Evolutionary conservation across 2,113 vertebrate genomes (phyloP).

Genomic region (Corythornis vintsioides): DNA sequence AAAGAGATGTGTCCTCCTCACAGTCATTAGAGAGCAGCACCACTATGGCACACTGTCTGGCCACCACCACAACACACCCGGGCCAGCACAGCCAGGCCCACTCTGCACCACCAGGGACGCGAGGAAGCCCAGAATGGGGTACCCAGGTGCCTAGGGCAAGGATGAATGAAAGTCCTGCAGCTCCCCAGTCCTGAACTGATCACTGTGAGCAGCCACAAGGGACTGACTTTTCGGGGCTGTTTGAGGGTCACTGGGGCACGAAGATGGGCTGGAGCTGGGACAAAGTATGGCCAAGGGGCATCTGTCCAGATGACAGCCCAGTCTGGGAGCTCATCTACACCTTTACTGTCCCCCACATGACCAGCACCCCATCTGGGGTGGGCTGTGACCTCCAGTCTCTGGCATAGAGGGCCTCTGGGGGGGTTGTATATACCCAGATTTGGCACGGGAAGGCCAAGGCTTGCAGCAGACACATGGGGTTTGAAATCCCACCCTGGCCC

Average conservation of each 20-base stretch:
- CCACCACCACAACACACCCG: rapidly evolving
- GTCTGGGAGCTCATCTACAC: neutral
- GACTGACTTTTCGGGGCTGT: neutral
- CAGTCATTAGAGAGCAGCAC: conserved; percentile 36
- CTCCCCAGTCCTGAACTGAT: neutral
- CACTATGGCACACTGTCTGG: neutral
- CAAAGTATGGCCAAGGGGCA: neutral
- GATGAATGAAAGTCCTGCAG: neutral
- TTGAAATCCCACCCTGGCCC: neutral
- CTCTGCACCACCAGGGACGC: neutral
- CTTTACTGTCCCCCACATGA: rapidly evolving
- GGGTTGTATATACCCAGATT: too few relatives aligned
- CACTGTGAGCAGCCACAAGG: neutral
- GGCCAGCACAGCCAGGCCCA: neutral
- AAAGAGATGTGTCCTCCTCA: neutral
- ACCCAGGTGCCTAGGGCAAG: neutral
- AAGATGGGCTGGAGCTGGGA: neutral
- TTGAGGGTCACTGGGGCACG: neutral
- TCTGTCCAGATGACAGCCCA: neutral
- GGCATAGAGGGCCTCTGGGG: neutral
- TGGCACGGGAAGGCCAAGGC: neutral
- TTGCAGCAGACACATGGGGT: neutral
- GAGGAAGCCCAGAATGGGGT: neutral
- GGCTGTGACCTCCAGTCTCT: neutral
- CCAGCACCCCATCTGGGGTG: rapidly evolving